These are phyloP conservation scores for Micrasema minimum DNA, from an alignment of 1,140 invertebrate species.

Conservation along the genomic window DNA sequence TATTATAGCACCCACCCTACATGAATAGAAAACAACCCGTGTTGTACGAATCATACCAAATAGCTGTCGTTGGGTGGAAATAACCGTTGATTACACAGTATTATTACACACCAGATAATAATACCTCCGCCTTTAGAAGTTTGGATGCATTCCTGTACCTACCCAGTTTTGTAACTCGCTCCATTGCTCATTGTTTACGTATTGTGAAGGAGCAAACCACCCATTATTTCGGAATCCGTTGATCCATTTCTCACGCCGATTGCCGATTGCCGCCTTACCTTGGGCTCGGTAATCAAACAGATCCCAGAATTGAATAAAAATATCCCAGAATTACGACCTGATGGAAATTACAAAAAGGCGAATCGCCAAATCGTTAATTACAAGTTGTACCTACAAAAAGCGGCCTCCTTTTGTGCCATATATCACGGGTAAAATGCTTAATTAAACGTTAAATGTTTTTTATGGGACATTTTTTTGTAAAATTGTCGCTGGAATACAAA, in stretches of 20 bases:
- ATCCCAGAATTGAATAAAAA: no score
- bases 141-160: neutral
- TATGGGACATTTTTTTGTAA: neutral
- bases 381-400: neutral
- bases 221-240: constrained; percentile 9
- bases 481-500: no score
- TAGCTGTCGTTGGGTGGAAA: no score
- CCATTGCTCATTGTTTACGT: neutral
- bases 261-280: neutral
- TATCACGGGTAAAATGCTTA: neutral
- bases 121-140: neutral
- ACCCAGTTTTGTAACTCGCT: neutral
- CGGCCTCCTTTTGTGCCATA: constrained; percentile 2
- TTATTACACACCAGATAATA: neutral
- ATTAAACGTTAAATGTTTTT: constrained; percentile 4
- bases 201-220: neutral
- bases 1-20: no score
- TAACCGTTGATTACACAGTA: neutral
- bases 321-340: no score
- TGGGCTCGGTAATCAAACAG: no score
- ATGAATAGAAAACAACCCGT: no score
- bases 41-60: no score
- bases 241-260: constrained; percentile 4
- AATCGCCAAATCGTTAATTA: constrained; percentile 6
- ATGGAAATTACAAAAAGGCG: neutral